Conservation (phyloP, 1,140 invertebrate genomes). For the Radopholus similis region DNA sequence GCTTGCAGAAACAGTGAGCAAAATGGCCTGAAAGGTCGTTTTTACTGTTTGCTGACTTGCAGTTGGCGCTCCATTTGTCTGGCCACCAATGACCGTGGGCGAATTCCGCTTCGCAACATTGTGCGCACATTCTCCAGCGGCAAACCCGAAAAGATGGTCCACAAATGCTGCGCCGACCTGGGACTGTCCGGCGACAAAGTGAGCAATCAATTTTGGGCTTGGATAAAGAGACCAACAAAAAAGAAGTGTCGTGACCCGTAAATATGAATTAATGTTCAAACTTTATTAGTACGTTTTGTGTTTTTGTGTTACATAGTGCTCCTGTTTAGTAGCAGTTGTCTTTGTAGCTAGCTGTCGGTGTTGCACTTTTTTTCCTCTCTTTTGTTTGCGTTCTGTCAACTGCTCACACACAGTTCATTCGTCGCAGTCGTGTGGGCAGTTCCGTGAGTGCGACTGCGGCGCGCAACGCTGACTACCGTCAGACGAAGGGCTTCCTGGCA, state of each 20-base stretch:
- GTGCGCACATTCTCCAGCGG: slow-evolving; percentile 95
- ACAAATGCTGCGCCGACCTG: slow-evolving; percentile 88
- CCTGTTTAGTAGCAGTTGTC: background rate
- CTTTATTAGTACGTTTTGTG: background rate
- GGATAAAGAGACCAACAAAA: too few species aligned
- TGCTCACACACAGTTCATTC: background rate
- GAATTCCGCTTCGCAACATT: slow-evolving; percentile 93
- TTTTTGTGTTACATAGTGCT: background rate
- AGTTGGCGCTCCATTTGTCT: slow-evolving; percentile 97
- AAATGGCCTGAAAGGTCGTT: background rate
- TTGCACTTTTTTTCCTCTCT: background rate
- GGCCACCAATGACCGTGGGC: slow-evolving; percentile 82
- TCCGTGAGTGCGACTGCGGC: background rate
- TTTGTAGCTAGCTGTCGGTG: background rate
- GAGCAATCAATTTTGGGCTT: slow-evolving; percentile 41
- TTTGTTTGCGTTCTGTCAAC: slow-evolving; percentile 5
- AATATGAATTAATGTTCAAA: slow-evolving; percentile 15
- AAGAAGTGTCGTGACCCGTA: too few species aligned
- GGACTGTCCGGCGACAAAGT: slow-evolving; percentile 90
- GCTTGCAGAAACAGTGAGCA: slow-evolving; percentile 98
- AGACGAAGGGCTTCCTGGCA: slow-evolving; percentile 1
- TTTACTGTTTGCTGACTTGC: slow-evolving; percentile 48
- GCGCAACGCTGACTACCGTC: background rate
- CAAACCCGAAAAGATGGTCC: slow-evolving; percentile 90
- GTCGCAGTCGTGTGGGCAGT: background rate